Base-by-base conservation (phyloP, 2,113 vertebrate species). In the Proterorhinus semilunaris region DNA sequence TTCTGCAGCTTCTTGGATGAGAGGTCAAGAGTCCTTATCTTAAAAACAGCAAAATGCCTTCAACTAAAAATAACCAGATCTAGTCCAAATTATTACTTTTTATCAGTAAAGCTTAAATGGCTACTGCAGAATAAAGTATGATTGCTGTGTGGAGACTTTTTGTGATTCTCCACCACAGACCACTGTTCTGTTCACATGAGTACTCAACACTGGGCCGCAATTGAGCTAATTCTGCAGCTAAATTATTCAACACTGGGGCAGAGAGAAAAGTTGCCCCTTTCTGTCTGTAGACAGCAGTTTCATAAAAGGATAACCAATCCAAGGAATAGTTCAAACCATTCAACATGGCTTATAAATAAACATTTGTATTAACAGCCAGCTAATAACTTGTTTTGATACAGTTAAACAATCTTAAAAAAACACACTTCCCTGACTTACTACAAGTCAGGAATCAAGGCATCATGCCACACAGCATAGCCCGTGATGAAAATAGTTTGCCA, bases 211-310 rank as follows among this genome's bases (percentile, higher is more conserved):
- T 21, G 74, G 10, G 52, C 74, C 85, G 84, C 81, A 74, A 89
- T 78, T 62, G 85, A 90, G 85, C 87, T 87, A 86, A 90, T 74
- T 79, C 86, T 77, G 72, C 69, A 76, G 71, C 69, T 89, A 65
- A 86, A 89, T 89, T 79, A 92, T 89, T 91, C 66, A 90, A 81
- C 71, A 72, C 43, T 78, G 68, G 58, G 53, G 78, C 63, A 78
- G 62, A 78, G 36, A 66, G 71, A 50, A 62, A 76, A 75, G 68
- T 10, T 8, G 12, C 69, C 17, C 15, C 63, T 58, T 65, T 69
- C 78, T 45, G 15, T 36, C 27, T 36, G 27, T 3, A 36, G 46
- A 81, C 71, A 76, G 57, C 62, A 68, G 59, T 59, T 61, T 54
- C 65, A 62, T 70, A 27, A 74, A 36, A 10, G 6, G 65, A 67